Evolutionary conservation across 2,888 invertebrate genomes (phyloP).

Genomic region (Malthinus flaveolus): DNA sequence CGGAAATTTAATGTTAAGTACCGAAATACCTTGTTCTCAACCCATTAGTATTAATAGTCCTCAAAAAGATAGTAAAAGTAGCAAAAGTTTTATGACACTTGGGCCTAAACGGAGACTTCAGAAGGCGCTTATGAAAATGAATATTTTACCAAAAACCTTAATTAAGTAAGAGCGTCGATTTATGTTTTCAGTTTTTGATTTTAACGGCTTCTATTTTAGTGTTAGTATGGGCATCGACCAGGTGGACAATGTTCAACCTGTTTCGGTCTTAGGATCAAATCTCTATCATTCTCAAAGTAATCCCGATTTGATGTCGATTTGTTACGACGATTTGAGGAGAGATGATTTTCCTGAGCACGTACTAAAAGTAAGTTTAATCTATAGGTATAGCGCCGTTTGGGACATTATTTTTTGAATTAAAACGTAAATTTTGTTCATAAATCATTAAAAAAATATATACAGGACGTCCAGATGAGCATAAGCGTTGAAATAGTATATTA

Average conservation of each 20-base stretch:
- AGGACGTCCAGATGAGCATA: no score
- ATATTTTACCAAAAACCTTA: slow-evolving; percentile 83
- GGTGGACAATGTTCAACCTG: slow-evolving; percentile 63
- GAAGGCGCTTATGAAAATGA: slow-evolving; percentile 86
- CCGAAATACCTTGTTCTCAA: slow-evolving; percentile 56
- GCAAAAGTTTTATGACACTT: slow-evolving; percentile 81
- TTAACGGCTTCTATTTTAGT: slow-evolving; percentile 36
- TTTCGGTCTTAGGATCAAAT: slow-evolving; percentile 61
- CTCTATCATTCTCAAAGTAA: slow-evolving; percentile 87
- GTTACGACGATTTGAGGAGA: slow-evolving; percentile 78
- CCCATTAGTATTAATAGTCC: slow-evolving; percentile 65
- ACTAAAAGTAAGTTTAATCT: slow-evolving; percentile 73
- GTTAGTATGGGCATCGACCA: slow-evolving; percentile 63
- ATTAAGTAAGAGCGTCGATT: slow-evolving; percentile 54
- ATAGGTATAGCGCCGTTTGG: no score
- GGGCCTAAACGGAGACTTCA: slow-evolving; percentile 83
- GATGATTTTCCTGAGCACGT: slow-evolving; percentile 96
- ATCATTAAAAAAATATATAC: no score
- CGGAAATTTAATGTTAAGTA: slow-evolving; percentile 48
- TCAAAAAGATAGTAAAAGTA: slow-evolving; percentile 62
- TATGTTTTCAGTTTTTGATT: not conserved
- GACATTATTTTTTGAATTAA: no score
- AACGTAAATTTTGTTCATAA: no score
- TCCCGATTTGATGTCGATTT: slow-evolving; percentile 81
- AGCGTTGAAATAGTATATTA: no score